Conservation (phyloP, 1,140 invertebrate genomes). For the Octopus bimaculoides region DNA sequence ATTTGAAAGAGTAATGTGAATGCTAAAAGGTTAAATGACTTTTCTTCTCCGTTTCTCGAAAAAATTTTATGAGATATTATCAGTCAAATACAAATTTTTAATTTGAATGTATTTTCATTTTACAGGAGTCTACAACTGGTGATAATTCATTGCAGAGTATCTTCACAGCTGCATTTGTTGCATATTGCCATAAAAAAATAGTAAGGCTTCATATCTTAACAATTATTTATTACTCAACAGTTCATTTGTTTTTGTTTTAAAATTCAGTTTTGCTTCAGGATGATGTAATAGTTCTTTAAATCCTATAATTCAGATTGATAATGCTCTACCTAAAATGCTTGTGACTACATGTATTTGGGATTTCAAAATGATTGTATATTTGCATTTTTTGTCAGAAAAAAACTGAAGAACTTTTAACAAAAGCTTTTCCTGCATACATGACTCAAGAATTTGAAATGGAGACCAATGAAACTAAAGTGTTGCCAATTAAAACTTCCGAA, state of each 20-base stretch:
- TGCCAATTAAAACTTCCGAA: slow-evolving; percentile 25
- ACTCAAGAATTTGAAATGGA: neutral
- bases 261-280: too few species aligned
- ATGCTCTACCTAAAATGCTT: too few species aligned
- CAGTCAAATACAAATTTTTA: too few species aligned
- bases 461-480: neutral
- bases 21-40: too few species aligned
- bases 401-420: slow-evolving; percentile 67
- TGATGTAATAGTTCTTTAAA: too few species aligned
- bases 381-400: slow-evolving; percentile 57
- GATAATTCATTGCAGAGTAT: neutral
- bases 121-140: neutral
- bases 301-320: too few species aligned
- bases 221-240: too few species aligned
- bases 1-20: too few species aligned
- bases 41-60: too few species aligned
- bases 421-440: slow-evolving; percentile 64
- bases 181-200: neutral
- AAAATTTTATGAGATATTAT: too few species aligned
- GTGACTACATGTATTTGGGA: too few species aligned
- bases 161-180: slow-evolving; percentile 1
- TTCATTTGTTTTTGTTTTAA: too few species aligned
- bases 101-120: neutral
- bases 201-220: neutral
- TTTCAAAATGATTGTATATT: neutral